Conservation (phyloP, 2,888 invertebrate species). For the Aricia artaxerxes region DNA sequence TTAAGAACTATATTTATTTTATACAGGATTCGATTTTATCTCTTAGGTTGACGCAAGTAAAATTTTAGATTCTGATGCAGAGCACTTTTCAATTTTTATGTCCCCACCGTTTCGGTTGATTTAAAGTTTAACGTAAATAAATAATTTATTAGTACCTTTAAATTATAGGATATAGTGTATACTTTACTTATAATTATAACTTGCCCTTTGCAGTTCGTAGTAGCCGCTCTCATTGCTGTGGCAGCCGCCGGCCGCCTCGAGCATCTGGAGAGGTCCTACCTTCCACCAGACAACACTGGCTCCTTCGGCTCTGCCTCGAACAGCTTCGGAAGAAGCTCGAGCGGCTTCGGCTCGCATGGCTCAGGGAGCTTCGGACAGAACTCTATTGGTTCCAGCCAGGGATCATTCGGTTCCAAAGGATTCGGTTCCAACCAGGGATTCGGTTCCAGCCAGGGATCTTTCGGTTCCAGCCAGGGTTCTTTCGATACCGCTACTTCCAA, state of each 20-base stretch:
- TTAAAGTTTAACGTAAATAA: no score
- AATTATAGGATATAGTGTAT: no score
- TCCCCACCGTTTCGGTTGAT: no score
- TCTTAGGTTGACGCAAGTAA: no score
- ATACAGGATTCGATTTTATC: no score
- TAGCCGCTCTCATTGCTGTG: constrained; percentile 62
- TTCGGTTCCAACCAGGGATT: constrained; percentile 40
- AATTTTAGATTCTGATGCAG: no score
- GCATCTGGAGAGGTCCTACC: constrained; percentile 66
- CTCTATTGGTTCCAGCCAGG: constrained; percentile 41
- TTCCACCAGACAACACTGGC: constrained; percentile 57
- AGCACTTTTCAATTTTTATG: no score
- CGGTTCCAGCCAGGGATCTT: constrained; percentile 32
- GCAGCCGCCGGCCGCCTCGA: constrained; percentile 66
- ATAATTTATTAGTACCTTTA: no score
- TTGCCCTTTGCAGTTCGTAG: constrained; percentile 55
- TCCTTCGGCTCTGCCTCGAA: constrained; percentile 37
- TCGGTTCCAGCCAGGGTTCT: constrained; percentile 39
- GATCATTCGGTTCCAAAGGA: constrained; percentile 33
- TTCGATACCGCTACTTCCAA: constrained; percentile 61
- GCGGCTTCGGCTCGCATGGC: constrained; percentile 21
- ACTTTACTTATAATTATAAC: not conserved
- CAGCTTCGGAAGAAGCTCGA: constrained; percentile 35
- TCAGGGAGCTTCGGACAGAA: constrained; percentile 31
- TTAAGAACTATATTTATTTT: no score